Conservation (phyloP, 2,888 invertebrate species). For the Sphecodes monilicornis region DNA sequence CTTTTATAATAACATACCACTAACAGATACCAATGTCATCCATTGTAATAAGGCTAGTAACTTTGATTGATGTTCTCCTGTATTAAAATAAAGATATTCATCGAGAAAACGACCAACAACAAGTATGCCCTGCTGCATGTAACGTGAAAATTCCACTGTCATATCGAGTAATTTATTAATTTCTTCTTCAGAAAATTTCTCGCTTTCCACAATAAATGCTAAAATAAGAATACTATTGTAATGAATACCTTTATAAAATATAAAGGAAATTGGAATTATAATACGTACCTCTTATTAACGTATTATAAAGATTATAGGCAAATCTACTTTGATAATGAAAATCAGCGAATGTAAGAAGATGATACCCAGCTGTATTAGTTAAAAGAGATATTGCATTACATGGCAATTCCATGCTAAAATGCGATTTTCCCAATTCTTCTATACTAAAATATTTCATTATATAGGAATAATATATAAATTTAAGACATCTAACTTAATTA, state of each 20-base stretch:
- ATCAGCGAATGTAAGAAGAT: slow-evolving; percentile 80
- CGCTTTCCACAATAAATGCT: slow-evolving; percentile 80
- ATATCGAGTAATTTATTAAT: slow-evolving; percentile 76
- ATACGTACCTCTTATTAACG: slow-evolving; percentile 75
- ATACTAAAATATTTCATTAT: slow-evolving; percentile 63
- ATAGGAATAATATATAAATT: not conserved
- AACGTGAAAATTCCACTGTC: slow-evolving; percentile 78
- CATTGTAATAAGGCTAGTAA: slow-evolving; percentile 79
- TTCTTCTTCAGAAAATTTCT: slow-evolving; percentile 74
- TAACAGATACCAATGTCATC: slow-evolving; percentile 75
- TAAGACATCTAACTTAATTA: not conserved
- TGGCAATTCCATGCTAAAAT: slow-evolving; percentile 77
- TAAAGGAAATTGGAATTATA: not conserved
- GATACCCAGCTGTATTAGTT: slow-evolving; percentile 79
- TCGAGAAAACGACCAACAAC: slow-evolving; percentile 79
- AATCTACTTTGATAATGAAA: slow-evolving; percentile 81
- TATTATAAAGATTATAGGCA: slow-evolving; percentile 80
- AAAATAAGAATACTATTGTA: slow-evolving; percentile 30
- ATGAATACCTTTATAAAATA: not conserved
- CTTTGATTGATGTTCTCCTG: slow-evolving; percentile 73
- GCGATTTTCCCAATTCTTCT: slow-evolving; percentile 78
- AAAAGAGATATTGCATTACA: slow-evolving; percentile 80
- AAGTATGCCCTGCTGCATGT: slow-evolving; percentile 82
- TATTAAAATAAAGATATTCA: slow-evolving; percentile 78
- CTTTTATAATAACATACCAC: slow-evolving; percentile 64